Conservation (phyloP, 2,888 invertebrate genomes). For the Operophtera brumata region DNA sequence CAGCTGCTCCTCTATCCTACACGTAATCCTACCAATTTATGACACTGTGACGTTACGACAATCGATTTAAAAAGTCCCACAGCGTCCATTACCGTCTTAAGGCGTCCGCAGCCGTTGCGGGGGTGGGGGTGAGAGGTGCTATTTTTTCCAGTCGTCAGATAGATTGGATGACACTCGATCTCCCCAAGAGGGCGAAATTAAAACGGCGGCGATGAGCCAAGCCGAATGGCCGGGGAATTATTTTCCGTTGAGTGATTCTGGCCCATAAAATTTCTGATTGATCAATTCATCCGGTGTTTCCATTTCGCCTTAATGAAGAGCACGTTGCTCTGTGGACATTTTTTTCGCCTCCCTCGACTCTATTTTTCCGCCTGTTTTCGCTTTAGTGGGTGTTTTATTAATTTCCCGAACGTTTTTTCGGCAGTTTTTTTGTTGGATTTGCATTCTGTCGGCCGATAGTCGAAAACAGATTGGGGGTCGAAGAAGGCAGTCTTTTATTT, state of each 20-base stretch:
- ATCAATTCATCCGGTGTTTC: constrained; percentile 79
- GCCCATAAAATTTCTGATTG: constrained; percentile 80
- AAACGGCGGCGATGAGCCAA: constrained; percentile 78
- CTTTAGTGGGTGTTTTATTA: constrained; percentile 77
- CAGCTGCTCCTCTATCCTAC: constrained; percentile 1
- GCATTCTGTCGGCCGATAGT: constrained; percentile 53
- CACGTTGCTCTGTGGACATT: constrained; percentile 66
- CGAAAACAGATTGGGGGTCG: constrained; percentile 57
- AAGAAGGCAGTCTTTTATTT: constrained; percentile 23
- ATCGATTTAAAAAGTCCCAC: constrained; percentile 58
- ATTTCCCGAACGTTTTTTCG: constrained; percentile 56
- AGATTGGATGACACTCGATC: constrained; percentile 81
- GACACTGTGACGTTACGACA: constrained; percentile 40
- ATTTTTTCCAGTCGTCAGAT: constrained; percentile 73
- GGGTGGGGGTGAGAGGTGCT: constrained; percentile 45
- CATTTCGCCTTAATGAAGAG: constrained; percentile 75
- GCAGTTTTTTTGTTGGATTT: constrained; percentile 37
- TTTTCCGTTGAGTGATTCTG: constrained; percentile 80
- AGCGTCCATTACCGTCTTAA: constrained; percentile 65
- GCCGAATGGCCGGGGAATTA: constrained; percentile 74
- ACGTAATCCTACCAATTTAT: constrained; percentile 35
- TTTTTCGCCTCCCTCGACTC: constrained; percentile 60
- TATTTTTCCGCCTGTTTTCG: constrained; percentile 77
- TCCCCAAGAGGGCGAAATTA: constrained; percentile 78
- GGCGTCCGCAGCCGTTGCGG: constrained; percentile 40